These are phyloP conservation scores for Agapostemon virescens DNA, from an alignment of 2,888 invertebrate species.

Conservation along the genomic window DNA sequence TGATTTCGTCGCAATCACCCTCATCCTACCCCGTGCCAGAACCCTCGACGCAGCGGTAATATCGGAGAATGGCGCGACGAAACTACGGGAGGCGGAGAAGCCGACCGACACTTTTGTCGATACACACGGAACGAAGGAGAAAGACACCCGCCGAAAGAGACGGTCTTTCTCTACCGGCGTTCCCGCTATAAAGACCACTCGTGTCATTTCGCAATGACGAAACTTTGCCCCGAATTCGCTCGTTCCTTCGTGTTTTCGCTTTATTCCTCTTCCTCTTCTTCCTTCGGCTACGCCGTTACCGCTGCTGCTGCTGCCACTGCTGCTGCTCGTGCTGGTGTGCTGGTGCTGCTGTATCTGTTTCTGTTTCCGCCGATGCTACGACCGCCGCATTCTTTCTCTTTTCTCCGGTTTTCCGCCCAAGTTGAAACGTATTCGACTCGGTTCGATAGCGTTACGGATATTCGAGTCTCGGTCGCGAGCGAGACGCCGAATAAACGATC, in stretches of 20 bases:
- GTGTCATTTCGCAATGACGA: constrained; percentile 83
- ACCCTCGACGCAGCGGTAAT: constrained; percentile 78
- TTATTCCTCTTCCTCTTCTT: constrained; percentile 33
- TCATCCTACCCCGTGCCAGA: constrained; percentile 63
- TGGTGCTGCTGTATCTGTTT: background rate
- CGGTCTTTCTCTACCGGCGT: constrained; percentile 66
- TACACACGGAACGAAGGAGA: constrained; percentile 75
- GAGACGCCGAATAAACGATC: background rate
- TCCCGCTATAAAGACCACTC: constrained; percentile 83
- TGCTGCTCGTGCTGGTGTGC: background rate
- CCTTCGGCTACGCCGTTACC: background rate
- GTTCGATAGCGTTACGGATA: background rate
- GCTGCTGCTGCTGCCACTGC: background rate
- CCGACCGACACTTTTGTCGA: constrained; percentile 82
- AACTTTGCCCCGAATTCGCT: constrained; percentile 82
- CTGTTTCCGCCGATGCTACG: too few relatives aligned
- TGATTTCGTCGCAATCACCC: constrained; percentile 81
- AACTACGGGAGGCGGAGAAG: constrained; percentile 78
- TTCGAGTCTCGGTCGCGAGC: background rate
- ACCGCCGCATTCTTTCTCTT: constrained; percentile 24
- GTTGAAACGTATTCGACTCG: constrained; percentile 36
- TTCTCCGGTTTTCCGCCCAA: constrained; percentile 25
- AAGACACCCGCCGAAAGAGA: constrained; percentile 57
- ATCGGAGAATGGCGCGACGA: constrained; percentile 79
- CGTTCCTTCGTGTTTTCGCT: constrained; percentile 57